Evolutionary conservation across 2,888 invertebrate species (phyloP), one percentile per base, ranked within the genome.

Genomic region (Ephialtes manifestator): DNA sequence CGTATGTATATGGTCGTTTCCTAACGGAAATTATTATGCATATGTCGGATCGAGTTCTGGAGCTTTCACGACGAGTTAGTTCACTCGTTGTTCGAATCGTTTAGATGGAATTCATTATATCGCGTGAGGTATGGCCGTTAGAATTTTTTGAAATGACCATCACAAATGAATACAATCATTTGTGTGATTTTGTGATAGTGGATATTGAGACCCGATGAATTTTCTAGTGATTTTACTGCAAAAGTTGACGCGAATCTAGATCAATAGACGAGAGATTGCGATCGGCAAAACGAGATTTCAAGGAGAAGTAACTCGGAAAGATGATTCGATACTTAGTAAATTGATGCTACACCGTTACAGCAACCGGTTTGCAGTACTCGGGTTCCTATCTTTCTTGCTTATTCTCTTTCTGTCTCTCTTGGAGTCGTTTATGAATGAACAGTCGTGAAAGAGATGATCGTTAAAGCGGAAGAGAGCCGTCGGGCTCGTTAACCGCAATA

Each of bases 11-110:
- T 53, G 68, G 28, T 48, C 46, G 48, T 58, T 83, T 65, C 39
- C 20, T 43, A 43, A 39, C n/a, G 83, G 86, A 86, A 89, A 89
- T 89, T 90, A 89, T 83, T 60, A 53, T 60, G 43, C 31, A 18
- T 31, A 18, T 28, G 55, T 75, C 71, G 28, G 87, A 84, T 67
- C 76, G 84, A 71, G 58, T 60, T 74, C 46, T 58, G 58, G 82
- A 90, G 90, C 91, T 92, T 91, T 91, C 92, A 89, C 91, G 65
- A 55, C 13, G 5, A 13, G 63, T 31, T 43, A 55, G 67, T 77
- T 58, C 58, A 8, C n/a, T 53, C 20, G 18, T 53, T 70, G 60
- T 15, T n/a, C 31, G 18, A 68, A 68, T 13, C 5, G 46, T 63
- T 51, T 46, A 11, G 63, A 60, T 0, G 20, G 11, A 0, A 72